Conservation (phyloP, 35 echinoderm and acorn worm genomes). For the Stichopus chloronotus region DNA sequence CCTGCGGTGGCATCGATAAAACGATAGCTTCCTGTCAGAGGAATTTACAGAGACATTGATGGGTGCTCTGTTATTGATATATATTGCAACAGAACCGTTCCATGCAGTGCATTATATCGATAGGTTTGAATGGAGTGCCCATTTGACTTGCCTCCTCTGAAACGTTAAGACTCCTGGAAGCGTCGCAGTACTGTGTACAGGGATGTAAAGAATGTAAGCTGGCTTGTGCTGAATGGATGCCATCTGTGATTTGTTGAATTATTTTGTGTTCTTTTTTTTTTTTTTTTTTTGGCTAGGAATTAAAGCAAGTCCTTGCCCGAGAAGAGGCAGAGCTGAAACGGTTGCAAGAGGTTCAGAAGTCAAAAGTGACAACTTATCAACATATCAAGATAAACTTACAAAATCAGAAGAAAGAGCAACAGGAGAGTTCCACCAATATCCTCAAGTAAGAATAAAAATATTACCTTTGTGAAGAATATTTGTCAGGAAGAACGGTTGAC, state of each 20-base stretch:
- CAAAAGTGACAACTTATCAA: slow-evolving; percentile 55
- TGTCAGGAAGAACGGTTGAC: no score
- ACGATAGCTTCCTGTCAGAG: background rate
- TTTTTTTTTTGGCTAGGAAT: slow-evolving; percentile 58
- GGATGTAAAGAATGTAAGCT: no score
- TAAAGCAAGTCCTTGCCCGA: slow-evolving; percentile 66
- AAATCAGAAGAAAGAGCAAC: slow-evolving; percentile 45
- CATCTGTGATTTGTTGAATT: background rate
- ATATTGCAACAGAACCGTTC: no score
- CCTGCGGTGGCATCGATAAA: background rate
- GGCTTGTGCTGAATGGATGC: no score
- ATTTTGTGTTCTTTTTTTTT: background rate
- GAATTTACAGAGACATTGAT: no score
- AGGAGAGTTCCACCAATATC: background rate
- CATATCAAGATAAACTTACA: slow-evolving; percentile 51
- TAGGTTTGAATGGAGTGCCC: no score
- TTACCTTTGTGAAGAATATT: no score
- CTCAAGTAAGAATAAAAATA: background rate
- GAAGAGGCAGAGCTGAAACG: slow-evolving; percentile 79
- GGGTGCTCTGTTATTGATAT: no score
- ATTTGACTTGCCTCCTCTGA: no score
- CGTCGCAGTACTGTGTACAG: no score
- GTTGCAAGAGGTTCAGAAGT: slow-evolving; percentile 50
- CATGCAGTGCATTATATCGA: no score
- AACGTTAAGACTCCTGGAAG: no score